A percentile compares a stretch with the other conserved stretches of the same genome.
phyloP scores from a whole-genome alignment of 2,888 invertebrate genomes.

The Sesia bembeciformis region DNA sequence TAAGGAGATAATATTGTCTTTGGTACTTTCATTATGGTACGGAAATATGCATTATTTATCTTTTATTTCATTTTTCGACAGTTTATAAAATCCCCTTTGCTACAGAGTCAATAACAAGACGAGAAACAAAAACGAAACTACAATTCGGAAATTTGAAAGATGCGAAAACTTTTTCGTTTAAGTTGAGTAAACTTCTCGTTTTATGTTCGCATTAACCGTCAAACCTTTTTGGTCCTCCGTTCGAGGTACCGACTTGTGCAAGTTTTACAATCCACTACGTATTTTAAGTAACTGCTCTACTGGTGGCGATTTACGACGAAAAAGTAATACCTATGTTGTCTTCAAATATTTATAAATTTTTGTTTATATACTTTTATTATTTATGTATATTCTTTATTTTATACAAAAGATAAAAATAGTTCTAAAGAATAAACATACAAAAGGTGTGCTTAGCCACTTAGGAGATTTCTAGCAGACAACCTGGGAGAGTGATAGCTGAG shows the following conservation, averaged over 20 bases:
- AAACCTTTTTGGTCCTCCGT: constrained; percentile 39
- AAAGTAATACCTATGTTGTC: constrained; percentile 18
- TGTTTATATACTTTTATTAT: no score
- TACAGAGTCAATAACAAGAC: constrained; percentile 2
- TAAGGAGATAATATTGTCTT: neutral
- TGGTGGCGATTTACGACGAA: constrained; percentile 3
- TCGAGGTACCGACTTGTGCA: constrained; percentile 8
- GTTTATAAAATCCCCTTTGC: neutral
- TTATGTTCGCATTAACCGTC: constrained; percentile 45
- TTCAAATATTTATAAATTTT: no score
- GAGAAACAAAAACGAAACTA: constrained; percentile 6
- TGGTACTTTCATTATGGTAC: neutral
- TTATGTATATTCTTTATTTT: no score
- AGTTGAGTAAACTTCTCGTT: constrained; percentile 35
- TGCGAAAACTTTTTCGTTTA: constrained; percentile 50
- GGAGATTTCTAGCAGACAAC: no score
- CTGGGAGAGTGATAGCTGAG: no score
- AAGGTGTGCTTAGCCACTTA: no score
- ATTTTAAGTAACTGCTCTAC: constrained; percentile 10
- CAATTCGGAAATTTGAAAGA: constrained; percentile 33
- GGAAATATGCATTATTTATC: no score
- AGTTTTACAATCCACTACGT: constrained; percentile 5
- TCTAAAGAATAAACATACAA: no score
- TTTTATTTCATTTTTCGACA: no score
- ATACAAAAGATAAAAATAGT: no score